These are phyloP conservation scores for Rostratula benghalensis DNA, from an alignment of 2,113 vertebrate species.

Conservation along the genomic window DNA sequence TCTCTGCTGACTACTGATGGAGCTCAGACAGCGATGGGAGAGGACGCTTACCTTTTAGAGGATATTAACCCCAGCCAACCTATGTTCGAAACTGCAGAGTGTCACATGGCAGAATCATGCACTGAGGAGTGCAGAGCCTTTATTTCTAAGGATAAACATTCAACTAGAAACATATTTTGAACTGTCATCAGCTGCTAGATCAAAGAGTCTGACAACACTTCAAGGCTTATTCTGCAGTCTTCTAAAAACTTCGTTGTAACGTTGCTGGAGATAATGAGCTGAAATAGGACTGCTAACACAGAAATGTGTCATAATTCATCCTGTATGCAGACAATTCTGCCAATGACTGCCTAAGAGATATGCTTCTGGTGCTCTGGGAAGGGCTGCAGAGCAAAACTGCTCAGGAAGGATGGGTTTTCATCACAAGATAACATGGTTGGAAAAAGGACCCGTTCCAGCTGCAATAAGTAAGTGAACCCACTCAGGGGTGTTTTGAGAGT, in stretches of 20 bases:
- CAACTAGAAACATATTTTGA: constrained; percentile 46
- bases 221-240: constrained; percentile 34
- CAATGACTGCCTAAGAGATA: neutral
- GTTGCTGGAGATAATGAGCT: constrained; percentile 27
- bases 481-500: neutral
- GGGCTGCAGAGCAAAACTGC: neutral
- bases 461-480: neutral
- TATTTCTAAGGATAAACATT: constrained; percentile 36
- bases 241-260: neutral
- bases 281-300: neutral
- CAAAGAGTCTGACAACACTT: constrained; percentile 39
- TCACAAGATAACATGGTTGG: neutral
- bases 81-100: neutral
- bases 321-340: neutral
- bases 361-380: neutral
- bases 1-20: neutral
- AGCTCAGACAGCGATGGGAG: neutral
- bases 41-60: neutral
- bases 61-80: neutral
- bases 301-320: neutral
- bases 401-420: neutral
- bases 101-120: neutral
- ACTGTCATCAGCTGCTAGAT: constrained; percentile 37
- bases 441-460: neutral
- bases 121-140: neutral